These are phyloP conservation scores for Pyrgilauda ruficollis DNA, from an alignment of 2,113 vertebrate species.

Conservation along the genomic window DNA sequence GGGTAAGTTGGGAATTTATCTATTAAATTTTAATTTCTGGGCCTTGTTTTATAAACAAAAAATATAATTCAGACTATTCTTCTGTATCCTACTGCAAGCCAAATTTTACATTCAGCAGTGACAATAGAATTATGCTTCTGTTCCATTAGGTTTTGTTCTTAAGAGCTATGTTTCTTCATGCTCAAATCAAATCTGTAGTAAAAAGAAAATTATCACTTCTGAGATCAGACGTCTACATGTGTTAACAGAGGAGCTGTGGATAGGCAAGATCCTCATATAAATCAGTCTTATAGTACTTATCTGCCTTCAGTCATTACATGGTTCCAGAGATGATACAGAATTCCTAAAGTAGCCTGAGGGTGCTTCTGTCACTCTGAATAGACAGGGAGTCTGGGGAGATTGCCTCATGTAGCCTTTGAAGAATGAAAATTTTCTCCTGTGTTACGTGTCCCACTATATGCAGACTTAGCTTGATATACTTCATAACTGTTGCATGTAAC, in stretches of 20 bases:
- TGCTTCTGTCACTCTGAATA: neutral
- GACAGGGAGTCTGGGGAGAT: neutral
- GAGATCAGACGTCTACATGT: neutral
- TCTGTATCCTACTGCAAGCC: neutral
- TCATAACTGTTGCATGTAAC: neutral
- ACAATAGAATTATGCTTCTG: neutral
- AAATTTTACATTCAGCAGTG: neutral
- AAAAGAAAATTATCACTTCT: neutral
- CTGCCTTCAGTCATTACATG: neutral
- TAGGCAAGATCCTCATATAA: neutral
- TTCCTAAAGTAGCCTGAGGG: slow-evolving; percentile 15
- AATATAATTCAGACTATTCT: neutral
- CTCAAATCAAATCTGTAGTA: neutral
- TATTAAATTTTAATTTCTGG: neutral
- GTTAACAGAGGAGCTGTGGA: neutral
- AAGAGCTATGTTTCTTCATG: neutral
- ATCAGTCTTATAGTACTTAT: neutral
- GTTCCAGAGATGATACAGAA: slow-evolving; percentile 1
- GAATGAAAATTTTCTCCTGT: neutral
- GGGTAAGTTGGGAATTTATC: neutral
- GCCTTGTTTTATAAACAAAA: neutral
- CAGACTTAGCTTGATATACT: neutral
- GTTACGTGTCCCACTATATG: neutral
- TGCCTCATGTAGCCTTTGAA: neutral
- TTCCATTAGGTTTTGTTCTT: neutral